phyloP scores from a whole-genome alignment of 2,888 invertebrate species.

The Conchocele bisecta region DNA sequence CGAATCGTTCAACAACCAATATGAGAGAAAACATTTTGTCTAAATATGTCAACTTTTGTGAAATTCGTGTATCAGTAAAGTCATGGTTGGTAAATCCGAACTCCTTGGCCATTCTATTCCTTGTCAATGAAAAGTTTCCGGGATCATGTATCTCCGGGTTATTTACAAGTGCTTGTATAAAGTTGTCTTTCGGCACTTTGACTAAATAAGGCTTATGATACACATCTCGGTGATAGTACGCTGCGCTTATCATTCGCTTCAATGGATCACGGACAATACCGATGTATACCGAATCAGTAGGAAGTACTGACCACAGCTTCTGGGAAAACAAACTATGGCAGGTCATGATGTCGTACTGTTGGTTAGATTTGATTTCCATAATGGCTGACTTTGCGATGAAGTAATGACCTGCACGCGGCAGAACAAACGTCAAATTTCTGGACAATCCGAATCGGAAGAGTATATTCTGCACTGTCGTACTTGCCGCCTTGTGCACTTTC shows the following conservation, averaged over 20 bases:
- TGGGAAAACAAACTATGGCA: constrained; percentile 42
- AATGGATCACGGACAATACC: constrained; percentile 48
- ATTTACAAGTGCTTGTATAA: constrained; percentile 35
- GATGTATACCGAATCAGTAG: constrained; percentile 29
- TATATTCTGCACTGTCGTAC: too few relatives aligned
- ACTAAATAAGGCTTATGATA: constrained; percentile 32
- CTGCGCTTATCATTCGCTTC: constrained; percentile 41
- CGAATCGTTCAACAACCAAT: constrained; percentile 38
- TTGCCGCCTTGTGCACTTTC: constrained; percentile 67
- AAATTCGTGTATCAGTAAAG: constrained; percentile 9
- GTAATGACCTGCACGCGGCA: constrained; percentile 42
- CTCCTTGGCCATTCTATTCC: constrained; percentile 46
- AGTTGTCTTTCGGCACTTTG: constrained; percentile 35
- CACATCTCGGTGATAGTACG: constrained; percentile 42
- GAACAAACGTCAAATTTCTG: constrained; percentile 53
- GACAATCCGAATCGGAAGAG: constrained; percentile 59
- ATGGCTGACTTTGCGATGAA: constrained; percentile 14
- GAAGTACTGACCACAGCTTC: constrained; percentile 17
- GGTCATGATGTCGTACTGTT: constrained; percentile 35
- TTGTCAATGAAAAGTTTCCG: constrained; percentile 36
- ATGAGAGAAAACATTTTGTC: constrained; percentile 27
- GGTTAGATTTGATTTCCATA: constrained; percentile 15
- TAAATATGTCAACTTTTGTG: constrained; percentile 17
- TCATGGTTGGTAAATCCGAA: constrained; percentile 44
- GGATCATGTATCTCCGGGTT: constrained; percentile 44